Base-by-base conservation (phyloP, 2,888 invertebrate genomes). In the Habroteleia sp. region DNA sequence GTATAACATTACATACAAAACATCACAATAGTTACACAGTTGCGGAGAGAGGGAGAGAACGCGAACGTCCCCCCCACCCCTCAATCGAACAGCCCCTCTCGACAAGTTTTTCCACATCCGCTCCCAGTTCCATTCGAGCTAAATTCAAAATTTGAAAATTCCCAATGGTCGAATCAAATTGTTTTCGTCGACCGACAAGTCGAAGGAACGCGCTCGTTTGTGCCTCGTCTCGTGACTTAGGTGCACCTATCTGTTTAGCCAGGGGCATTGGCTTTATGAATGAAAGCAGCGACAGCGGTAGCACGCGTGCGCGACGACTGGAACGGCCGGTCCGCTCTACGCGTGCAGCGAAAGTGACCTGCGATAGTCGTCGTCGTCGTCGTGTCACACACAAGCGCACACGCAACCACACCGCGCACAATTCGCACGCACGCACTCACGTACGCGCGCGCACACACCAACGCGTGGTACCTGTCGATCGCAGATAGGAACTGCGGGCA, bases 261-360 rank as follows among this genome's bases (percentile, higher is more conserved):
- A 58, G 65, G 60, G 44, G 65, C 63, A 63, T 72, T 72, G 77
- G 75, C 54, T 85, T 85, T 82, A 86, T 86, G 85, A 86, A 86
- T 85, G 85, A 79, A 80, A 44, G 44, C 44, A 62, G 41, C 71
- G 71, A 56, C 56, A 63, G 48, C 56, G 29, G 79, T 74, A 80
- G 84, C 79, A 82, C 82, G 81, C 84, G 83, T 84, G 83, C 79
- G 78, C 84, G 81, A 80, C 81, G 71, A 83, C 81, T 83, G 84
- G 82, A 84, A 83, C 80, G 79, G 79, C 78, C 77, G 74, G 79
- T 78, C 77, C 77, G 74, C 33, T 72, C 69, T 66, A 74, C 74
- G 74, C 75, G 73, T 68, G 62, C 79, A 80, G 84, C 83, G 84
- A 84, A 84, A 84, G 84, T 84, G 84, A 82, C 82, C 82, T 79